phyloP scores from a whole-genome alignment of 2,797 vertebrate species.

The Agapornis canus region DNA sequence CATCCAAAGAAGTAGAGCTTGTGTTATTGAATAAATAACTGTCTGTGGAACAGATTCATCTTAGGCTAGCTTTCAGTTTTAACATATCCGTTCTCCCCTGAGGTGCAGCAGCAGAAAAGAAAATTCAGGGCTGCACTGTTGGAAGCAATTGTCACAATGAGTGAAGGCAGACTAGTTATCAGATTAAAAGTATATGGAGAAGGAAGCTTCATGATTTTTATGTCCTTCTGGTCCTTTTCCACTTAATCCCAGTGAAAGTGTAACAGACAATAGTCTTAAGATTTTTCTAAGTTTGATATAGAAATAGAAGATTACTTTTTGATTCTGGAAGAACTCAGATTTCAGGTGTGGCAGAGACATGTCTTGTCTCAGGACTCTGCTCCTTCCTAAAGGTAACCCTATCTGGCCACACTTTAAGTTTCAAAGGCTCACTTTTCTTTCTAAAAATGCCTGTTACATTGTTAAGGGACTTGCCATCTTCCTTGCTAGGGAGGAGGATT shows the following conservation, averaged over 20 bases:
- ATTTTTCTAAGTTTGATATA: neutral
- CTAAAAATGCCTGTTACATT: neutral
- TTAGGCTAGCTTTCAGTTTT: constrained; percentile 32
- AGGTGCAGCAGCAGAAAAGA: neutral
- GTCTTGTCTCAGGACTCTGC: neutral
- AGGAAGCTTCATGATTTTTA: neutral
- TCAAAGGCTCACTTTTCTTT: neutral
- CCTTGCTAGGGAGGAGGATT: neutral
- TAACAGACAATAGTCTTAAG: neutral
- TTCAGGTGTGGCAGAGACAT: neutral
- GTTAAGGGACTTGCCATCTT: neutral
- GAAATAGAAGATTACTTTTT: neutral
- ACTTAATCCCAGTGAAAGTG: neutral
- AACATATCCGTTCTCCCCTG: neutral
- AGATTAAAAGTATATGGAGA: neutral
- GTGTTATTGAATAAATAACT: constrained; percentile 42
- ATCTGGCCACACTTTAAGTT: neutral
- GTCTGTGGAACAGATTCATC: constrained; percentile 26
- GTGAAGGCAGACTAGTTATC: neutral
- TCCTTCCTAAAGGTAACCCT: neutral
- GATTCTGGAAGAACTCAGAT: neutral
- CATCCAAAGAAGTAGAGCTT: constrained; percentile 15
- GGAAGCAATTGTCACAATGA: neutral
- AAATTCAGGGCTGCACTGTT: neutral
- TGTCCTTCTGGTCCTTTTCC: neutral